Conservation (phyloP, 2,113 vertebrate species). For the Neofelis nebulosa region DNA sequence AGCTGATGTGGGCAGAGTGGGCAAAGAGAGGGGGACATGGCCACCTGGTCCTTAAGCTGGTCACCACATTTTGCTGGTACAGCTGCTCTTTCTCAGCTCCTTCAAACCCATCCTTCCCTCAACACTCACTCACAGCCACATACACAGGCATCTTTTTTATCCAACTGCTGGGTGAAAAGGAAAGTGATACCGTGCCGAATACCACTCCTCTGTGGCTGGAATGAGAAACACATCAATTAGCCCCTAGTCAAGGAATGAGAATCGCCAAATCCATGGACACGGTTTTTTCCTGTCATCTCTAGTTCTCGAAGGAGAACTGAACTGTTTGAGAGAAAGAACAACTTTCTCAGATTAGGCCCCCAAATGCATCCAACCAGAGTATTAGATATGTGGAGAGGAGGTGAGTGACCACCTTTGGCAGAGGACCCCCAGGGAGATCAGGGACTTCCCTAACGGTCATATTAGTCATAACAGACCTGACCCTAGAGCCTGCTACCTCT, state of each 20-base stretch:
- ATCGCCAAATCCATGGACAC: not conserved
- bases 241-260: not conserved
- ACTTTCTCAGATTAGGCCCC: not conserved
- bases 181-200: not conserved
- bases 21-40: not conserved
- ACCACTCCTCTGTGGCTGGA: not conserved
- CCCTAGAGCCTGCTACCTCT: not conserved
- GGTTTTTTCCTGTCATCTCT: not conserved
- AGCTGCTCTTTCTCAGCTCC: not conserved
- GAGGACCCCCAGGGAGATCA: not conserved
- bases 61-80: not conserved
- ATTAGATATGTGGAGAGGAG: not conserved
- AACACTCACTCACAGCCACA: not conserved
- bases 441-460: accelerated
- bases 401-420: not conserved
- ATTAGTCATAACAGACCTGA: not conserved
- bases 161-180: not conserved
- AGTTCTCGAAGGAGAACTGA: not conserved
- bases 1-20: not conserved
- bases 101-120: not conserved
- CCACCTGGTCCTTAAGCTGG: not conserved
- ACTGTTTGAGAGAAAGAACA: not conserved
- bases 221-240: not conserved
- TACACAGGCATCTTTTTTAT: no score
- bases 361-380: not conserved